phyloP scores from a whole-genome alignment of 2,113 vertebrate species.

The Rhinopomastus cyanomelas region DNA sequence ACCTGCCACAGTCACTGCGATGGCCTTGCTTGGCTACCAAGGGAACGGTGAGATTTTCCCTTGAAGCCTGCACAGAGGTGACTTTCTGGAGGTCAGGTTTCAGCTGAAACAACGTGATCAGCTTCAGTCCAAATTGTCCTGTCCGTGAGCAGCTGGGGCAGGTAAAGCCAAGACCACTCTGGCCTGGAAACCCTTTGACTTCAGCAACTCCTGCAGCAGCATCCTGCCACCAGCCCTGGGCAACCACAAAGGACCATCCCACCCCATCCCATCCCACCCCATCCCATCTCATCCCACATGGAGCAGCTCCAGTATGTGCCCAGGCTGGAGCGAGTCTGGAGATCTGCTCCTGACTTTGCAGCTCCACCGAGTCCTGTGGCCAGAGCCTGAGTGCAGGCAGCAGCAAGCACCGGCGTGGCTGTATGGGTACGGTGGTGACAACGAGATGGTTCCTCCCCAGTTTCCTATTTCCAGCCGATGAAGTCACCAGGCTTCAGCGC shows the following conservation, averaged over 20 bases:
- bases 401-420: neutral
- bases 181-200: neutral
- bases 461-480: conserved; percentile 66
- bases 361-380: fast-evolving
- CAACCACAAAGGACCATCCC: neutral
- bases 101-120: neutral
- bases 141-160: neutral
- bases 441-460: neutral
- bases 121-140: neutral
- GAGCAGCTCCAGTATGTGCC: neutral
- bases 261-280: too few species aligned
- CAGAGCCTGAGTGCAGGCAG: neutral
- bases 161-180: neutral
- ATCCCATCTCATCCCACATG: fast-evolving
- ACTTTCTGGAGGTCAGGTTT: neutral
- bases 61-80: neutral
- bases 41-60: neutral
- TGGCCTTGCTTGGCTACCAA: neutral
- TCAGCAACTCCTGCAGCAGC: neutral
- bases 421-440: neutral
- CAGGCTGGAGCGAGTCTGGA: fast-evolving
- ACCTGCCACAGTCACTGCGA: neutral
- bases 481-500: conserved; percentile 53
- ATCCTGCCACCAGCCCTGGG: fast-evolving
- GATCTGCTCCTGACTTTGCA: neutral